Evolutionary conservation across 2,888 invertebrate genomes (phyloP).

Genomic region (Caenorhabditis sp.): DNA sequence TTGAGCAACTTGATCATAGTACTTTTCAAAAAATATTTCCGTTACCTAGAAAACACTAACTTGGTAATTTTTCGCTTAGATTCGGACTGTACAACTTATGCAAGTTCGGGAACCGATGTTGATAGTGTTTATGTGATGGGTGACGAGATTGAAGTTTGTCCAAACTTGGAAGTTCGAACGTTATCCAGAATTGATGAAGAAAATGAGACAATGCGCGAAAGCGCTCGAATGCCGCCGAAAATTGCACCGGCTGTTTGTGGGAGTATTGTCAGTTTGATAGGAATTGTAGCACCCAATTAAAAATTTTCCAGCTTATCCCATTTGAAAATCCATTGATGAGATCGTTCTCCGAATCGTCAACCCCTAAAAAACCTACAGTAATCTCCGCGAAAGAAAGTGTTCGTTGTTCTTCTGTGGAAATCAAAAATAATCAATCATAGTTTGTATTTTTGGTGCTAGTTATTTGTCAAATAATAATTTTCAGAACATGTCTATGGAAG

Average conservation of each 20-base stretch:
- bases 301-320: neutral
- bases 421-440: conserved; percentile 1
- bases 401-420: conserved; percentile 33
- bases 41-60: too few relatives aligned
- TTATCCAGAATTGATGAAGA: conserved; percentile 53
- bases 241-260: conserved; percentile 34
- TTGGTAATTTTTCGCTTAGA: too few relatives aligned
- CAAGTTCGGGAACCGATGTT: conserved; percentile 52
- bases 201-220: conserved; percentile 32
- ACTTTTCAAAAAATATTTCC: too few relatives aligned
- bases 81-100: conserved; percentile 59
- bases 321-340: neutral
- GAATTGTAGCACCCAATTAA: neutral
- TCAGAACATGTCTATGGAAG: too few relatives aligned
- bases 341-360: conserved; percentile 18
- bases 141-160: conserved; percentile 42
- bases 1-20: too few relatives aligned
- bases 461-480: conserved; percentile 9
- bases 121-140: conserved; percentile 59
- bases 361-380: conserved; percentile 15
- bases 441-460: neutral
- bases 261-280: neutral
- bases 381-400: conserved; percentile 10
- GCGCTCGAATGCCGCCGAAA: conserved; percentile 35
- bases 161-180: conserved; percentile 50